Percentiles rank a stretch among this genome's conserved stretches.
phyloP scores from a whole-genome alignment of 2,797 vertebrate genomes.

The Fundulus diaphanus region DNA sequence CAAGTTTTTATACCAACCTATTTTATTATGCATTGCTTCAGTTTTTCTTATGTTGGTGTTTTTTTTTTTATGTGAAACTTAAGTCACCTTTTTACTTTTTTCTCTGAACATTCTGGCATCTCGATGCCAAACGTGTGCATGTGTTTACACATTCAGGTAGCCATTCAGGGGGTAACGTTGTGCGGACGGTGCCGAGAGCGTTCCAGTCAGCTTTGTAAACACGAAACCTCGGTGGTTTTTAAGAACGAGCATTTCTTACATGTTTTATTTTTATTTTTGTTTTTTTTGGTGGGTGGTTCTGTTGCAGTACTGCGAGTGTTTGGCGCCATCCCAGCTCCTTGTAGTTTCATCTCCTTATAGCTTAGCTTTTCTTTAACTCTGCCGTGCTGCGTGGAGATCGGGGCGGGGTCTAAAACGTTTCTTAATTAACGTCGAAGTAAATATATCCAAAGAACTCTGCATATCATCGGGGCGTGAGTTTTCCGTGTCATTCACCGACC shows the following conservation, averaged over 20 bases:
- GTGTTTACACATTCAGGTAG: slow-evolving; percentile 18
- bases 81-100: slow-evolving; percentile 66
- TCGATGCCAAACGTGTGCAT: slow-evolving; percentile 38
- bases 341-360: slow-evolving; percentile 26
- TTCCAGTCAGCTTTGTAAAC: background rate
- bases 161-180: slow-evolving; percentile 14
- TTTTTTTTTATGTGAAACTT: slow-evolving; percentile 70
- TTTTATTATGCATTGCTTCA: slow-evolving; percentile 79
- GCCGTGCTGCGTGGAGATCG: slow-evolving; percentile 35
- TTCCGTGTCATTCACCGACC: slow-evolving; percentile 27
- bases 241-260: background rate
- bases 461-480: slow-evolving; percentile 55
- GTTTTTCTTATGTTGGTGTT: slow-evolving; percentile 47
- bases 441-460: slow-evolving; percentile 82
- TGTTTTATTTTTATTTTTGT: too few species aligned
- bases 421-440: slow-evolving; percentile 62
- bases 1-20: slow-evolving; percentile 82
- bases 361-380: slow-evolving; percentile 45
- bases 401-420: slow-evolving; percentile 44
- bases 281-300: too few species aligned
- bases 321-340: background rate
- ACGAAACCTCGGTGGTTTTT: background rate
- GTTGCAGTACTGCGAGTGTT: background rate
- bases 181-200: background rate
- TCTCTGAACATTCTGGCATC: slow-evolving; percentile 35